Conservation (phyloP, 2,888 invertebrate genomes). For the Arge pagana region DNA sequence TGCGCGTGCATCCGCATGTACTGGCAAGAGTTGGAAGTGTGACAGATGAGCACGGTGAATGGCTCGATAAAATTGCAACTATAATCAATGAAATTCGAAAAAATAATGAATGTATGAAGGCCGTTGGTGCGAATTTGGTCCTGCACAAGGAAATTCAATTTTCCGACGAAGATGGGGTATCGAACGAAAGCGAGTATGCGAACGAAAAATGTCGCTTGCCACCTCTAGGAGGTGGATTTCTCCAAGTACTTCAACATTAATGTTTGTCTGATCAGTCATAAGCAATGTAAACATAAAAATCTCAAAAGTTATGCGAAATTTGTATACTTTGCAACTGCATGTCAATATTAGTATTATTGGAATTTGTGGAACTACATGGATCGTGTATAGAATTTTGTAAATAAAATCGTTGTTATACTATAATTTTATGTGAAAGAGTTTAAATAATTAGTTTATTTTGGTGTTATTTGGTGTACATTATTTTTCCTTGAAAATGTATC, state of each 20-base stretch:
- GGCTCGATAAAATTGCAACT: conserved; percentile 2
- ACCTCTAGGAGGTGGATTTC: conserved; percentile 14
- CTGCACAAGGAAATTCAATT: no score
- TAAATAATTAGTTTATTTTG: conserved; percentile 26
- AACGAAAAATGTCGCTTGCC: conserved; percentile 7
- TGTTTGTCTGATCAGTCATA: no score
- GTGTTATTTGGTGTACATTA: conserved; percentile 34
- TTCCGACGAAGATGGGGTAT: conserved; percentile 9
- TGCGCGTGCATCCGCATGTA: conserved; percentile 10
- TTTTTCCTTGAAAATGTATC: conserved; percentile 14
- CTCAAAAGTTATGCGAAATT: not conserved
- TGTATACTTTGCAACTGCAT: not conserved
- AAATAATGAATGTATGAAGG: not conserved
- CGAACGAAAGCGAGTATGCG: not conserved
- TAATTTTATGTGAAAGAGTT: conserved; percentile 17
- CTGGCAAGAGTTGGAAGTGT: not conserved
- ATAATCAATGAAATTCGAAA: conserved; percentile 1
- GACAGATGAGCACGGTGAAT: not conserved
- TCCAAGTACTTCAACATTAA: conserved; percentile 3
- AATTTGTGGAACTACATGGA: not conserved
- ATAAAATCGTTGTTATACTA: not conserved
- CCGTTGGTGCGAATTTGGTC: no score
- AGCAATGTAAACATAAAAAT: no score
- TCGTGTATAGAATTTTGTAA: no score
- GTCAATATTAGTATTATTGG: not conserved